Percentiles rank a stretch among this genome's conserved stretches.
Evolutionary conservation across 2,888 invertebrate species (phyloP).

Genomic region (Trichogramma evanescens): DNA sequence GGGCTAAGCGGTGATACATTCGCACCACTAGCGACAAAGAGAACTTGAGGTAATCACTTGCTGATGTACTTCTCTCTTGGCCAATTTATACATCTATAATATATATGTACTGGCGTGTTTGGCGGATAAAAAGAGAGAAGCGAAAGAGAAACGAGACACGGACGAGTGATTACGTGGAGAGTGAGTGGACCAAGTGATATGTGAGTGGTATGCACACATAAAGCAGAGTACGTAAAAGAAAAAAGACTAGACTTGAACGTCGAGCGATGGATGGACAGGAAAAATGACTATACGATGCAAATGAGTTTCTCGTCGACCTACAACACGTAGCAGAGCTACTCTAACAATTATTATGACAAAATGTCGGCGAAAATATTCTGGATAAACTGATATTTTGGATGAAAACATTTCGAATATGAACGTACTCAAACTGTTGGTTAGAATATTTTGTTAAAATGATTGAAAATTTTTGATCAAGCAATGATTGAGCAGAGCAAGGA

Average conservation of each 20-base stretch:
- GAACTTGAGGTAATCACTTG: conserved; percentile 40
- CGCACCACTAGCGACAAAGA: conserved; percentile 11
- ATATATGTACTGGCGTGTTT: conserved; percentile 21
- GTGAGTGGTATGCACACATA: conserved; percentile 3
- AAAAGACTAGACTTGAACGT: conserved; percentile 16
- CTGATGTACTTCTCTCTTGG: conserved; percentile 39
- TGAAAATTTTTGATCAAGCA: too few relatives aligned
- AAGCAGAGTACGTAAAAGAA: conserved; percentile 10
- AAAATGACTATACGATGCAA: conserved; percentile 4
- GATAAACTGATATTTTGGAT: too few relatives aligned
- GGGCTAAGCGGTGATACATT: too few relatives aligned
- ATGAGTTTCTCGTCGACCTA: not conserved
- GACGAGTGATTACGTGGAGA: conserved; percentile 6
- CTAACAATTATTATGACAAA: not conserved
- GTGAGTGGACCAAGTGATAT: conserved; percentile 17
- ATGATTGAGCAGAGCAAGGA: not conserved
- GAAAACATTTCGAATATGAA: too few relatives aligned
- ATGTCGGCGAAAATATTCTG: not conserved
- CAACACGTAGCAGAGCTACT: not conserved
- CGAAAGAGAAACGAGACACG: conserved; percentile 12
- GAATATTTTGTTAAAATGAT: too few relatives aligned
- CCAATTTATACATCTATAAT: too few relatives aligned
- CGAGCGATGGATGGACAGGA: conserved; percentile 22
- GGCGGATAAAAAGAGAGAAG: conserved; percentile 14
- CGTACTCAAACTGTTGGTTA: too few relatives aligned